phyloP scores from a whole-genome alignment of 2,888 invertebrate species.

The Melanargia galathea region DNA sequence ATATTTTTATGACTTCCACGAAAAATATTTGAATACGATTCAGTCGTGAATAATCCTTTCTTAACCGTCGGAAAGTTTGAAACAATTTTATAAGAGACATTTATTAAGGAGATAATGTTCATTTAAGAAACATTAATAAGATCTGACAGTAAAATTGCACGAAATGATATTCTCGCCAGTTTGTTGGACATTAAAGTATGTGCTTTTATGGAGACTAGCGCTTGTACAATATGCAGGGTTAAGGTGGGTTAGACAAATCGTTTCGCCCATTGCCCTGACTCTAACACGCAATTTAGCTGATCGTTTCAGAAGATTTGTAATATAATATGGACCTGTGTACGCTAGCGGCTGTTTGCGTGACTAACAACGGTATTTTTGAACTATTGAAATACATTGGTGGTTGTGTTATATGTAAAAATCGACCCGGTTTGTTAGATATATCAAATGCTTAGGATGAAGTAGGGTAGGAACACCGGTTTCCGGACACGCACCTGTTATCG shows the following conservation, averaged over 20 bases:
- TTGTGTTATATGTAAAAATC: constrained; percentile 5
- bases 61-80: not conserved
- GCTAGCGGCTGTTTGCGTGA: constrained; percentile 45
- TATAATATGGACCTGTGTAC: constrained; percentile 50
- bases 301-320: constrained; percentile 58
- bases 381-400: constrained; percentile 37
- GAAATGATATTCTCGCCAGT: not conserved
- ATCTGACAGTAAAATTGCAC: not conserved
- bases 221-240: not conserved
- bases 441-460: no score
- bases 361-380: constrained; percentile 32
- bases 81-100: not conserved
- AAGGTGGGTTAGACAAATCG: constrained; percentile 59
- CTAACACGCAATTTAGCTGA: constrained; percentile 58
- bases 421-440: not conserved
- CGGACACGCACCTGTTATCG: no score
- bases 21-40: constrained; percentile 10
- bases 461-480: no score
- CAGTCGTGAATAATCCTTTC: not conserved
- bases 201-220: not conserved
- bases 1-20: constrained; percentile 18
- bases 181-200: constrained; percentile 6
- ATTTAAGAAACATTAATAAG: not conserved
- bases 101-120: not conserved
- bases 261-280: constrained; percentile 51